Percentiles rank a stretch among this genome's conserved stretches.
These are phyloP conservation scores for Benitochromis conjunctus DNA, from an alignment of 2,113 vertebrate genomes.

Conservation along the genomic window DNA sequence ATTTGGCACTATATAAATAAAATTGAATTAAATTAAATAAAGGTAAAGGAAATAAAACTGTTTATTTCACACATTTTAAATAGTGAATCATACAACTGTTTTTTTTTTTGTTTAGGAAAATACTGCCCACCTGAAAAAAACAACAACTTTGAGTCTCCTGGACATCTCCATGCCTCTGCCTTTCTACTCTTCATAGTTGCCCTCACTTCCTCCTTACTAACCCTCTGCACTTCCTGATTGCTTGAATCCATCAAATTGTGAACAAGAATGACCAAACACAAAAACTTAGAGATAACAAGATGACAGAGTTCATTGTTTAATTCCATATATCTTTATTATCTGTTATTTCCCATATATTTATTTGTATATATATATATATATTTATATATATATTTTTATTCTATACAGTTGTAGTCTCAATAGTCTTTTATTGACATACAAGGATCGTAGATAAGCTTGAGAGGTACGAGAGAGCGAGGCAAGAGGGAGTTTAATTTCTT, in stretches of 20 bases:
- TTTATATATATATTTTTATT: constrained; percentile 64
- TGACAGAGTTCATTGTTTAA: neutral
- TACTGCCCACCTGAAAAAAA: rapidly evolving
- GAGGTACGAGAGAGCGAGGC: constrained; percentile 52
- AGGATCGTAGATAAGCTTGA: constrained; percentile 57
- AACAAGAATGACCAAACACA: neutral
- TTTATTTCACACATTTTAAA: neutral
- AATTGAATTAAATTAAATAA: too few relatives aligned
- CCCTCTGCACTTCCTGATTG: neutral
- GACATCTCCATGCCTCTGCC: neutral
- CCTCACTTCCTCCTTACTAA: neutral
- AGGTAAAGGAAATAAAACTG: neutral
- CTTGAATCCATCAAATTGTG: neutral
- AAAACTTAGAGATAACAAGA: neutral
- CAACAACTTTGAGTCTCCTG: neutral
- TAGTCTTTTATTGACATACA: constrained; percentile 73
- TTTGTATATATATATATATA: constrained; percentile 67
- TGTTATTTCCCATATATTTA: constrained; percentile 70
- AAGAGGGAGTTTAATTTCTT: constrained; percentile 49
- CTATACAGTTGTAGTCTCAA: constrained; percentile 70
- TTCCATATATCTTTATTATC: constrained; percentile 69
- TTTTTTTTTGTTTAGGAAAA: neutral
- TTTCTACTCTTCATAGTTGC: neutral
- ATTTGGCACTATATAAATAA: too few relatives aligned
- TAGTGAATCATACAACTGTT: neutral